A percentile compares a stretch with the other conserved stretches of the same genome.
Evolutionary conservation across 2,888 invertebrate genomes (phyloP).

Genomic region (Augochlorella aurata): DNA sequence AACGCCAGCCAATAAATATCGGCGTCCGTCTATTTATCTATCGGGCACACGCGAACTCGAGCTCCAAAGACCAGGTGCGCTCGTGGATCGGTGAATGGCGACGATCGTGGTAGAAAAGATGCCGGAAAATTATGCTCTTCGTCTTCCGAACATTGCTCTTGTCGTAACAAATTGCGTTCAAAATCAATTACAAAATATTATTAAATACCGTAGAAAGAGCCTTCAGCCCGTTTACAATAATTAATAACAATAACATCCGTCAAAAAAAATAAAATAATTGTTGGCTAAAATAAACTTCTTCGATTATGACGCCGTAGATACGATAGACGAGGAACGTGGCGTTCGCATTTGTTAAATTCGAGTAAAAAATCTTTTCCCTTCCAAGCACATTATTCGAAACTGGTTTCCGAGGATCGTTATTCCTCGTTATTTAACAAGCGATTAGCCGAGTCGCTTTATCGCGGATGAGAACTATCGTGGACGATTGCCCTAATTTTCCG

Average conservation of each 20-base stretch:
- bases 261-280: no score
- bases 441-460: not conserved
- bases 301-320: no score
- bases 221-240: no score
- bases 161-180: no score
- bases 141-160: no score
- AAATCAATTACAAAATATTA: no score
- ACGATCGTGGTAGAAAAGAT: not conserved
- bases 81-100: not conserved
- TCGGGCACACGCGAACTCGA: conserved; percentile 1
- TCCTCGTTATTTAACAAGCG: not conserved
- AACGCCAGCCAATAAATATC: not conserved
- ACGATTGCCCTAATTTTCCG: conserved; percentile 27
- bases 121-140: not conserved
- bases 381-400: not conserved
- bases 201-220: no score
- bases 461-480: not conserved
- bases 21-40: not conserved
- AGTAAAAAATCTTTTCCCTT: no score
- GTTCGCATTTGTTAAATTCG: no score
- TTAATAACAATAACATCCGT: no score
- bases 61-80: not conserved
- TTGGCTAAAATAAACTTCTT: no score
- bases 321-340: no score
- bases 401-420: not conserved